These are phyloP conservation scores for Mormyrops boulengeri DNA, from an alignment of 2,797 vertebrate species.

Conservation along the genomic window DNA sequence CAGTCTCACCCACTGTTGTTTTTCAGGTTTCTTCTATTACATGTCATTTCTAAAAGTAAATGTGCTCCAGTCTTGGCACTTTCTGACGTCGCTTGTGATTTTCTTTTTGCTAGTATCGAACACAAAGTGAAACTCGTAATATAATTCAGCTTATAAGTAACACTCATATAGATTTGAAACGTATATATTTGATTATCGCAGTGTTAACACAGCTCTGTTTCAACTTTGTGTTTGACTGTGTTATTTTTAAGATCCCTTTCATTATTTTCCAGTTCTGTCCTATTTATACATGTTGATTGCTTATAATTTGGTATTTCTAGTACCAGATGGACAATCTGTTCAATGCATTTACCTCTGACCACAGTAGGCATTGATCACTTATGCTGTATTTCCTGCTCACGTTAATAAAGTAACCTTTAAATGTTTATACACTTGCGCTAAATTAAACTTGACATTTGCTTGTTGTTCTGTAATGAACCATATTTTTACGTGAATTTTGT, in stretches of 20 bases:
- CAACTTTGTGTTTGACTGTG: neutral
- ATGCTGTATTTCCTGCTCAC: conserved; percentile 29
- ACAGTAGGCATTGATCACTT: neutral
- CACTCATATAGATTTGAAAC: neutral
- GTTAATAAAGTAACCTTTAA: neutral
- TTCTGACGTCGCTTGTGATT: neutral
- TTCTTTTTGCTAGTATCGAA: neutral
- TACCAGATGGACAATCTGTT: neutral
- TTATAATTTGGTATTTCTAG: neutral
- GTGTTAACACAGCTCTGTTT: neutral
- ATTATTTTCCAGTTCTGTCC: neutral
- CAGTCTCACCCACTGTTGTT: neutral
- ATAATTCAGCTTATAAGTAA: neutral
- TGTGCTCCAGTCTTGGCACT: neutral
- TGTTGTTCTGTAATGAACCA: neutral
- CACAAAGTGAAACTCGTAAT: neutral
- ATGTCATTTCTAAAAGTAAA: neutral
- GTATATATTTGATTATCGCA: neutral
- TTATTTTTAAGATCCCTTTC: neutral
- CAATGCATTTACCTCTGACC: neutral
- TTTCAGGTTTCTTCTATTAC: neutral
- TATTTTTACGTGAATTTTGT: neutral
- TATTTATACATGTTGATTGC: neutral
- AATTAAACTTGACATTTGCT: neutral
- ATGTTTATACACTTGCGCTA: neutral